These are phyloP conservation scores for Pteropus alecto DNA, from an alignment of 2,113 vertebrate genomes.

Conservation along the genomic window DNA sequence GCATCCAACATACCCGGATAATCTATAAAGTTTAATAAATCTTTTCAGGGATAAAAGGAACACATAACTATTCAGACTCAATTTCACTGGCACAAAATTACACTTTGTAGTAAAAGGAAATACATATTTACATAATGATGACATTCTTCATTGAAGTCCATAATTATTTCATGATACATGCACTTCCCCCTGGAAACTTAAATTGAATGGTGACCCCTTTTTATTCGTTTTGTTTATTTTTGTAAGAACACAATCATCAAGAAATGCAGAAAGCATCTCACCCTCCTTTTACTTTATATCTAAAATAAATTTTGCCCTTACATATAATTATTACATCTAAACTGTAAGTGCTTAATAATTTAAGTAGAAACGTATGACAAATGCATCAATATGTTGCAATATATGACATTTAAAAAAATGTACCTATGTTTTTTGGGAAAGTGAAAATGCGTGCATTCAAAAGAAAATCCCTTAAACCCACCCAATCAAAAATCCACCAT, in stretches of 20 bases:
- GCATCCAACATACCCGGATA: slow-evolving; percentile 99
- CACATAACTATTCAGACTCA: slow-evolving; percentile 91
- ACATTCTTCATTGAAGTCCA: slow-evolving; percentile 89
- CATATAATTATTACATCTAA: slow-evolving; percentile 92
- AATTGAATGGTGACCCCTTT: slow-evolving; percentile 81
- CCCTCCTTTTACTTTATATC: slow-evolving; percentile 87
- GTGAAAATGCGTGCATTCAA: slow-evolving; percentile 91
- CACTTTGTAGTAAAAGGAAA: slow-evolving; percentile 94
- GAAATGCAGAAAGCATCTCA: slow-evolving; percentile 77
- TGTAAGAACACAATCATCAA: slow-evolving; percentile 81
- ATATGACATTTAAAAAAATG: slow-evolving; percentile 90
- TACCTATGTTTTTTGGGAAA: slow-evolving; percentile 84
- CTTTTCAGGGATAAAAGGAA: slow-evolving; percentile 88
- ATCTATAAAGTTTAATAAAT: slow-evolving; percentile 99
- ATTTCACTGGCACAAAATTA: slow-evolving; percentile 97
- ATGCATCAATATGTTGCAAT: slow-evolving; percentile 95
- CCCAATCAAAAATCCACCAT: slow-evolving; percentile 60
- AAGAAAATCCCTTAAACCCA: slow-evolving; percentile 68
- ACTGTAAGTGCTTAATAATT: slow-evolving; percentile 94
- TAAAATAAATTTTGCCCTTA: slow-evolving; percentile 98
- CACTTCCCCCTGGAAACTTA: slow-evolving; percentile 83
- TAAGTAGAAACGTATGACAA: slow-evolving; percentile 96
- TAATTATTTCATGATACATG: slow-evolving; percentile 90
- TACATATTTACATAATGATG: slow-evolving; percentile 89
- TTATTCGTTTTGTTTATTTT: slow-evolving; percentile 83